phyloP scores from a whole-genome alignment of 2,797 vertebrate species.

The Protonibea diacanthus region DNA sequence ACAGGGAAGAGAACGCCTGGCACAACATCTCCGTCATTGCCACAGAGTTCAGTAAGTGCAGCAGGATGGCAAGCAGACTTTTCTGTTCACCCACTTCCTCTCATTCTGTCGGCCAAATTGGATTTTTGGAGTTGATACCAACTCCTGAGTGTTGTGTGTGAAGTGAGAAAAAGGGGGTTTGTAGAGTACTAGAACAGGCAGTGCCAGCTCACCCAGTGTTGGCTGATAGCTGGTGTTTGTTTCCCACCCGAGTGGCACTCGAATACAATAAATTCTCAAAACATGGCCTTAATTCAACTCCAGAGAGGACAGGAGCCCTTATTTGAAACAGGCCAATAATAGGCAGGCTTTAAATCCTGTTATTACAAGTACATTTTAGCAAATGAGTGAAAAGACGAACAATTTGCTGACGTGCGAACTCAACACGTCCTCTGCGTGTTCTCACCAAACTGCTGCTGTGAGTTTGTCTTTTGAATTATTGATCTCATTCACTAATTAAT shows the following conservation, averaged over 20 bases:
- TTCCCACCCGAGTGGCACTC: not conserved
- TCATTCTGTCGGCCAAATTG: constrained; percentile 27
- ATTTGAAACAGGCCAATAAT: not conserved
- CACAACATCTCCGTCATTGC: constrained; percentile 96
- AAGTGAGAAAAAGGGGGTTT: not conserved
- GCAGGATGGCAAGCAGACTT: not conserved
- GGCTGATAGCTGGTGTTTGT: constrained; percentile 30
- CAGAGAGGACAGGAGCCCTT: not conserved
- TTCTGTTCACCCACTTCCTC: not conserved
- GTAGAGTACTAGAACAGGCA: not conserved
- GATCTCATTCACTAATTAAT: too few relatives aligned
- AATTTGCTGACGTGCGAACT: too few relatives aligned
- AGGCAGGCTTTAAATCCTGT: not conserved
- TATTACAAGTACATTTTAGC: not conserved
- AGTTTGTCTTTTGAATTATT: too few relatives aligned
- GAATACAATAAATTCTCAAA: not conserved
- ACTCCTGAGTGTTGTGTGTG: constrained; percentile 24
- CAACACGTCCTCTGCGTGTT: too few relatives aligned
- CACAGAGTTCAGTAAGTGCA: constrained; percentile 94
- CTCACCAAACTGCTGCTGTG: too few relatives aligned
- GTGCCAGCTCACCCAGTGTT: constrained; percentile 4
- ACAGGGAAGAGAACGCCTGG: constrained; percentile 93
- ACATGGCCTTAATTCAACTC: not conserved
- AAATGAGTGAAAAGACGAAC: not conserved
- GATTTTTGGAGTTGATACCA: constrained; percentile 32